phyloP scores from a whole-genome alignment of 1,140 invertebrate species.

The Papilio glaucus region DNA sequence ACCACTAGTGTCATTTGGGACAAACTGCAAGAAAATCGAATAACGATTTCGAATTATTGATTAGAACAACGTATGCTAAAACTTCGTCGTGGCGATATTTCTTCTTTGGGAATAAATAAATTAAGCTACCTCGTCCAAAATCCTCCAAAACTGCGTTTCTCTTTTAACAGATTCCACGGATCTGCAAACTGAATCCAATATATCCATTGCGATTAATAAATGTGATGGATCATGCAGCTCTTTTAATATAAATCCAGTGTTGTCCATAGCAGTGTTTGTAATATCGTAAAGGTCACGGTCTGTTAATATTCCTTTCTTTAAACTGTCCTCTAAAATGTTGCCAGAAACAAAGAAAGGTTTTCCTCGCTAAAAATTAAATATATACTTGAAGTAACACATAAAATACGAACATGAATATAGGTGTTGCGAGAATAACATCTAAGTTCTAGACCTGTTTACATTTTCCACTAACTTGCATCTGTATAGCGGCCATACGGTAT shows the following conservation, averaged over 20 bases:
- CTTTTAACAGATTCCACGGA: constrained; percentile 40
- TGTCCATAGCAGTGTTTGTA: constrained; percentile 45
- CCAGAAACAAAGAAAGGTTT: constrained; percentile 53
- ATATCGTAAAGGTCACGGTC: constrained; percentile 47
- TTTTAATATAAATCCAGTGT: constrained; percentile 45
- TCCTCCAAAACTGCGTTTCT: constrained; percentile 42
- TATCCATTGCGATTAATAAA: constrained; percentile 42
- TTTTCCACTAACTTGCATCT: constrained; percentile 46
- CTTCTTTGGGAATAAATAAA: no score
- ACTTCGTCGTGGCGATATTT: no score
- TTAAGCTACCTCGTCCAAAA: constrained; percentile 40
- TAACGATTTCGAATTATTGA: no score
- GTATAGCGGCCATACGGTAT: constrained; percentile 45
- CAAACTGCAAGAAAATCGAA: no score
- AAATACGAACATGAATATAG: no score
- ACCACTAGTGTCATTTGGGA: no score
- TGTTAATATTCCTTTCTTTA: constrained; percentile 36
- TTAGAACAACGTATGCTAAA: no score
- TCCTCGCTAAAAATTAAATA: constrained; percentile 38
- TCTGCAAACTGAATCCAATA: constrained; percentile 45
- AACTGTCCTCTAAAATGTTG: constrained; percentile 45
- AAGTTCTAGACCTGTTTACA: constrained; percentile 53
- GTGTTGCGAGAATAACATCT: no score
- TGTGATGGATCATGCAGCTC: constrained; percentile 35
- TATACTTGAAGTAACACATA: no score